A percentile compares a stretch with the other conserved stretches of the same genome.
These are phyloP conservation scores for Amblyopsis rosae DNA, from an alignment of 2,113 vertebrate species.

Conservation along the genomic window DNA sequence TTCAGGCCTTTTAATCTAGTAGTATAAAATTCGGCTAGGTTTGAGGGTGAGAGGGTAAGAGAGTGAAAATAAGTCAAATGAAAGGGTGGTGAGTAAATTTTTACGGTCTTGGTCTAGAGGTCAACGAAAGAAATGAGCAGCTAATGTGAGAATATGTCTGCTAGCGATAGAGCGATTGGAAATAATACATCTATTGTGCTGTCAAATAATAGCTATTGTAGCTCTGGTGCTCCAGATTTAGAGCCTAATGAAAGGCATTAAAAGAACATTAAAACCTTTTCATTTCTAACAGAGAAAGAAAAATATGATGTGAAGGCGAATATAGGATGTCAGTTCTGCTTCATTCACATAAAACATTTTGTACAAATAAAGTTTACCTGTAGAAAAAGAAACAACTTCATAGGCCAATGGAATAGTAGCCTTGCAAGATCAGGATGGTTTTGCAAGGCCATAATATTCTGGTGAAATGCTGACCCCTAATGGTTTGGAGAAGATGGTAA, in stretches of 20 bases:
- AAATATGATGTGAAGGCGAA: background rate
- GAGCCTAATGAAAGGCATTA: background rate
- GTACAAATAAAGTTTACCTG: no score
- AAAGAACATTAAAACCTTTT: background rate
- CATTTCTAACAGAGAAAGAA: no score
- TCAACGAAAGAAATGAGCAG: constrained; percentile 40
- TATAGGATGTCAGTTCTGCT: no score
- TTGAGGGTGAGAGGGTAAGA: constrained; percentile 7
- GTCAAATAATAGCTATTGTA: constrained; percentile 11
- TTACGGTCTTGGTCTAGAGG: constrained; percentile 32
- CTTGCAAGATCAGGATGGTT: no score
- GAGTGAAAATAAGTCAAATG: background rate
- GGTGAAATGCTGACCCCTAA: no score
- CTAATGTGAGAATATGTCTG: constrained; percentile 45
- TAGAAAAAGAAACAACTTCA: no score
- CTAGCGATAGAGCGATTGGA: constrained; percentile 39
- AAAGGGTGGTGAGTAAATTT: constrained; percentile 10
- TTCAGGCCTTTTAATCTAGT: constrained; percentile 27
- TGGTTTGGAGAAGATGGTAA: no score
- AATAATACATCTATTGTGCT: constrained; percentile 45
- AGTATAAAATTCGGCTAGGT: constrained; percentile 1
- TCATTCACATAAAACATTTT: no score
- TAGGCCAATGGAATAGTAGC: no score
- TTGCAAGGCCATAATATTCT: no score
- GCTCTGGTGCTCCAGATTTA: background rate